A percentile compares a stretch with the other conserved stretches of the same genome.
These are phyloP conservation scores for Chymomyza caudatula DNA, from an alignment of 2,888 invertebrate species.

Conservation along the genomic window DNA sequence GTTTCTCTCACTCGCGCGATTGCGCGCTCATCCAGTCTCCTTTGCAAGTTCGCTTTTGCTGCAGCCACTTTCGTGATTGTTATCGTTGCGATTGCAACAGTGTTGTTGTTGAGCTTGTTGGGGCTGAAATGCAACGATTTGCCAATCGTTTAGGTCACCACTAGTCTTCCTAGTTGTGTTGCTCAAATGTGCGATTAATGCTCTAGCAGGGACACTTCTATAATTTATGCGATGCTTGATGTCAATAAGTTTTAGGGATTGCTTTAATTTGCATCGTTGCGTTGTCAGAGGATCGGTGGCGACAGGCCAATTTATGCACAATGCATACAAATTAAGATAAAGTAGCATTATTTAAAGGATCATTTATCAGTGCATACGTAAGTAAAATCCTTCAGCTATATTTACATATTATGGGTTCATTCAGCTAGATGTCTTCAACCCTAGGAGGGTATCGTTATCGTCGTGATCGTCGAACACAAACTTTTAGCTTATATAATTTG, in stretches of 20 bases:
- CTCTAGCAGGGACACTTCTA: slow-evolving; percentile 44
- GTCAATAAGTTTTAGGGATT: slow-evolving; percentile 52
- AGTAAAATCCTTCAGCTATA: too few relatives aligned
- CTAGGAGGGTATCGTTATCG: too few relatives aligned
- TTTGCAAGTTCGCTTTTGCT: slow-evolving; percentile 24
- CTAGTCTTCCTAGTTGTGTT: slow-evolving; percentile 26
- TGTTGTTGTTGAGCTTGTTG: slow-evolving; percentile 1
- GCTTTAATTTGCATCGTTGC: too few relatives aligned
- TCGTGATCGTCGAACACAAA: too few relatives aligned
- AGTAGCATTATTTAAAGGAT: too few relatives aligned
- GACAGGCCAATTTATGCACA: not conserved
- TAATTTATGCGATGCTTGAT: slow-evolving; percentile 62
- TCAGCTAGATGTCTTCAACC: too few relatives aligned
- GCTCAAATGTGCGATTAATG: slow-evolving; percentile 65
- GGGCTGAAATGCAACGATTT: slow-evolving; percentile 1
- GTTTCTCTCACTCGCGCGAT: slow-evolving; percentile 52
- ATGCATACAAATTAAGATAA: not conserved
- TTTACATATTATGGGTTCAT: too few relatives aligned
- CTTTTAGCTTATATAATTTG: too few relatives aligned
- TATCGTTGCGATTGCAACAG: slow-evolving; percentile 55
- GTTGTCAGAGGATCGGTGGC: not conserved
- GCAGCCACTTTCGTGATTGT: slow-evolving; percentile 63
- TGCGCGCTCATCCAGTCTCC: slow-evolving; percentile 16
- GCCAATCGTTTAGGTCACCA: slow-evolving; percentile 4
- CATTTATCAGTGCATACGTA: too few relatives aligned